A percentile compares a stretch with the other conserved stretches of the same genome.
These are phyloP conservation scores for Ia io DNA, from an alignment of 2,113 vertebrate species.

Conservation along the genomic window DNA sequence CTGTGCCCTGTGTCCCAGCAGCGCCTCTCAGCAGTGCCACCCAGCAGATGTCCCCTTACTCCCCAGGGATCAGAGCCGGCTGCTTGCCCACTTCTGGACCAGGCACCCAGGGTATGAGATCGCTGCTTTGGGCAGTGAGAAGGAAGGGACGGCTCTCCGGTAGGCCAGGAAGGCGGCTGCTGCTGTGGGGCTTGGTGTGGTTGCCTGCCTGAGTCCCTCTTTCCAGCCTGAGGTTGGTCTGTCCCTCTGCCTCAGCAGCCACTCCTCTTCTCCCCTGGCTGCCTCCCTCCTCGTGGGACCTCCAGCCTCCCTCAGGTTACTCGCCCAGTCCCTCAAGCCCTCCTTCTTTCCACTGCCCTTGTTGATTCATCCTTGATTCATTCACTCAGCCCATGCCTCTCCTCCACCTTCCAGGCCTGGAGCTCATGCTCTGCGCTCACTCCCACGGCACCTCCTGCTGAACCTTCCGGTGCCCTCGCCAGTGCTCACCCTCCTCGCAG, in stretches of 20 bases:
- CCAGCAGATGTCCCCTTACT: neutral
- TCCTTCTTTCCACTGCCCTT: neutral
- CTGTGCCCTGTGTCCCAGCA: neutral
- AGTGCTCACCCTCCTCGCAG: neutral
- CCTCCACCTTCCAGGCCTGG: neutral
- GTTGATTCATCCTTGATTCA: neutral
- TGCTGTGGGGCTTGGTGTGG: neutral
- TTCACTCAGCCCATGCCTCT: neutral
- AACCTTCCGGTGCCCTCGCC: neutral
- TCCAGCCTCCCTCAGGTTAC: neutral
- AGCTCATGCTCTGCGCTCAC: neutral
- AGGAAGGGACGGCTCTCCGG: neutral
- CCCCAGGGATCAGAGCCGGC: neutral
- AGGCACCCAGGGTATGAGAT: too few relatives aligned
- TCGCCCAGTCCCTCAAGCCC: neutral
- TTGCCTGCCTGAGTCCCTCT: neutral
- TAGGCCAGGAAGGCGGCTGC: neutral
- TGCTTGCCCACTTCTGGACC: neutral
- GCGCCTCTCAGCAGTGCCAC: neutral
- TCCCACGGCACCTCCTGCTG: neutral
- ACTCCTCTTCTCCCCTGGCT: neutral
- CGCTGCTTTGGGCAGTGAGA: accelerated
- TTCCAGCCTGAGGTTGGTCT: neutral
- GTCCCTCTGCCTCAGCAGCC: neutral
- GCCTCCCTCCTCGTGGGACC: neutral